These are phyloP conservation scores for Laspeyria flexula DNA, from an alignment of 2,888 invertebrate species.

Conservation along the genomic window DNA sequence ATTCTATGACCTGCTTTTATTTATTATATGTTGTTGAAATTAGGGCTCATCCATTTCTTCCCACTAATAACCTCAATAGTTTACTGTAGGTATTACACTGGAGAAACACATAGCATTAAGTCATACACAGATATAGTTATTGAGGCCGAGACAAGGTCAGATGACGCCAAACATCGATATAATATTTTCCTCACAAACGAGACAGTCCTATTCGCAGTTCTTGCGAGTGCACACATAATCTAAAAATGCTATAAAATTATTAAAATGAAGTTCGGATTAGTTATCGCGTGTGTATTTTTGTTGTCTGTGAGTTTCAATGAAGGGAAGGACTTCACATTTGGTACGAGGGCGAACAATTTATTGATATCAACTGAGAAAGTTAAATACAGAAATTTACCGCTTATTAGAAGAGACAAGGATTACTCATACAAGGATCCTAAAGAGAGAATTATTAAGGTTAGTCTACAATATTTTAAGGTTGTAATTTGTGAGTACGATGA, in stretches of 20 bases:
- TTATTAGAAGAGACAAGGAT: conserved; percentile 72
- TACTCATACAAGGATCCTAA: conserved; percentile 69
- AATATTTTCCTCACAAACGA: conserved; percentile 56
- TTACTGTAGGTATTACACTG: not conserved
- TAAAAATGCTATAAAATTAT: conserved; percentile 45
- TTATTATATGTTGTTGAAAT: not conserved
- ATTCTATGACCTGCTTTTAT: not conserved
- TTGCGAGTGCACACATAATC: conserved; percentile 52
- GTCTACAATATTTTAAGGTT: conserved; percentile 4
- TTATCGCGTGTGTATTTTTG: conserved; percentile 56
- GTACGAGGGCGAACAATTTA: conserved; percentile 70
- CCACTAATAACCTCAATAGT: conserved; percentile 8
- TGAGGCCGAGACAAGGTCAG: conserved; percentile 57
- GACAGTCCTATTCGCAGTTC: conserved; percentile 41
- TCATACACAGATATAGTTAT: conserved; percentile 40
- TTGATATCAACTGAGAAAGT: conserved; percentile 75
- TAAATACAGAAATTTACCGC: conserved; percentile 57
- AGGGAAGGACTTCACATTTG: conserved; percentile 71
- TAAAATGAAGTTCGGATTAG: conserved; percentile 62
- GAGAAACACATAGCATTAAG: conserved; percentile 32
- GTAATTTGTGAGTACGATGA: not conserved
- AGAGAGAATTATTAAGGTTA: conserved; percentile 74
- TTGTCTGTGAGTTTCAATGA: conserved; percentile 57
- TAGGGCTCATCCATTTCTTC: not conserved
- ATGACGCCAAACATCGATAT: conserved; percentile 53